These are phyloP conservation scores for Harpagoxenus sublaevis DNA, from an alignment of 2,888 invertebrate genomes.

Conservation along the genomic window DNA sequence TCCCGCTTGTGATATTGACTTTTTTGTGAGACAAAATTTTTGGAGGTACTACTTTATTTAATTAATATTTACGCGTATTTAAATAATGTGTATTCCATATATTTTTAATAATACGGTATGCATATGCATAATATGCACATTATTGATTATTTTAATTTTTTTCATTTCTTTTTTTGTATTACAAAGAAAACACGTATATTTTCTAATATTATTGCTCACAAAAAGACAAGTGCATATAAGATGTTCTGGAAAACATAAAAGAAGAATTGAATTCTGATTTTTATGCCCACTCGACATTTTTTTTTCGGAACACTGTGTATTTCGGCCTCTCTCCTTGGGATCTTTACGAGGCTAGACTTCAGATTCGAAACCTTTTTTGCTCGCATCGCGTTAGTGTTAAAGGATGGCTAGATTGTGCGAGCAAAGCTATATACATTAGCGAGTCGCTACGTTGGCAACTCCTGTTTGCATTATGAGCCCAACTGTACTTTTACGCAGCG, in stretches of 20 bases:
- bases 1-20: not conserved
- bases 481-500: conserved; percentile 81
- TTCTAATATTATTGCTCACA: not conserved
- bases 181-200: not conserved
- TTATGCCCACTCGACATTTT: not conserved
- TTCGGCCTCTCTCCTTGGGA: not conserved
- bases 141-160: not conserved
- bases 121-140: not conserved
- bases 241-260: not conserved
- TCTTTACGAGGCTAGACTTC: not conserved
- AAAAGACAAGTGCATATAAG: not conserved
- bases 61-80: not conserved
- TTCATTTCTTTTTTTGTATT: not conserved
- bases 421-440: conserved; percentile 38
- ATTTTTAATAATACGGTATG: not conserved
- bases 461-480: conserved; percentile 76
- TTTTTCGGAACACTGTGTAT: not conserved
- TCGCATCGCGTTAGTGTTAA: conserved; percentile 16
- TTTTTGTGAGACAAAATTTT: not conserved
- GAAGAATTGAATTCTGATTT: not conserved
- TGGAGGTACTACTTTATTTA: not conserved
- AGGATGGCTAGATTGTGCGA: conserved; percentile 32
- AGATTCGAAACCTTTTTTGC: not conserved
- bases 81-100: not conserved
- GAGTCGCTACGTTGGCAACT: conserved; percentile 68